Evolutionary conservation across 2,113 vertebrate genomes (phyloP).

Genomic region (Carollia perspicillata): DNA sequence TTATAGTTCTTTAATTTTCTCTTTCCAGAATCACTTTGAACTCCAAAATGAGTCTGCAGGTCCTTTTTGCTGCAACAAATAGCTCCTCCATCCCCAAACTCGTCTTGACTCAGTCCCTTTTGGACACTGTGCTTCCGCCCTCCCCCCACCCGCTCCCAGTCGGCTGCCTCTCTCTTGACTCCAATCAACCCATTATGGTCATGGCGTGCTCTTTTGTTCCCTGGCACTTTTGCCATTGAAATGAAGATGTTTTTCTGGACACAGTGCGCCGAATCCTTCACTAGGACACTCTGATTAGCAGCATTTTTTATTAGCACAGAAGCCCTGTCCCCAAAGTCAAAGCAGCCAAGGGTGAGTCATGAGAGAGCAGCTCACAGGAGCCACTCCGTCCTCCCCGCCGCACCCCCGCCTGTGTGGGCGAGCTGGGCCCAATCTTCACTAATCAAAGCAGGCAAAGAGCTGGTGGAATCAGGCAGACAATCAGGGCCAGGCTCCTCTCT

Average conservation of each 20-base stretch:
- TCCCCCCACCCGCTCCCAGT: neutral
- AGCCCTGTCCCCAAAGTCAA: neutral
- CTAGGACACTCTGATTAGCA: constrained; percentile 20
- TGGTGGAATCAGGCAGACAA: neutral
- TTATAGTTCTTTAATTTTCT: constrained; percentile 21
- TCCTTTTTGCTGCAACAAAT: neutral
- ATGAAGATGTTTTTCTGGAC: constrained; percentile 34
- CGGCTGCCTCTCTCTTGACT: neutral
- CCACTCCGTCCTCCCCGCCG: neutral
- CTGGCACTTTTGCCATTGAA: constrained; percentile 21
- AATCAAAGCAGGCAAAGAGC: neutral
- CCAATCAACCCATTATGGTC: neutral
- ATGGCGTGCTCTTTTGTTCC: neutral
- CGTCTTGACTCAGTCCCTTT: neutral
- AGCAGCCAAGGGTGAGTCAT: neutral
- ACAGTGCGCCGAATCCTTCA: neutral
- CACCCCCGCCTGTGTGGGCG: no score
- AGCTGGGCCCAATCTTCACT: neutral
- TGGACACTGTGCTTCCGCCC: neutral
- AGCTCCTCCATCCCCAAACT: neutral
- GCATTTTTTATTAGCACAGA: constrained; percentile 4
- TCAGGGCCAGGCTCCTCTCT: neutral
- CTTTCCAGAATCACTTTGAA: neutral
- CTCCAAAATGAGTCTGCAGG: neutral
- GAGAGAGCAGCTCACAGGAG: neutral